These are phyloP conservation scores for Motacilla alba DNA, from an alignment of 2,113 vertebrate genomes.

Conservation along the genomic window DNA sequence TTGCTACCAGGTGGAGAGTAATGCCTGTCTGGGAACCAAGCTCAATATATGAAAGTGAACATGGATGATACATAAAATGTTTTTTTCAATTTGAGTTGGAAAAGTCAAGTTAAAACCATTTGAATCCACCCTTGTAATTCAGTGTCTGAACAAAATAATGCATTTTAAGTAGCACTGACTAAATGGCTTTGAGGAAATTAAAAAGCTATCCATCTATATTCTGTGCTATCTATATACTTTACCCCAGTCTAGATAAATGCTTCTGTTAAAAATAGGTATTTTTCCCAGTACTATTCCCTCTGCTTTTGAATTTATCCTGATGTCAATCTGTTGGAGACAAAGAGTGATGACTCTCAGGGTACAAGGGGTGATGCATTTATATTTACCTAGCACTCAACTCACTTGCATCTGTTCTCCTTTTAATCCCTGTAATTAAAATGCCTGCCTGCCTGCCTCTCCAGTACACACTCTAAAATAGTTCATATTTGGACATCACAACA, in stretches of 20 bases:
- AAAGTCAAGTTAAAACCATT: background rate
- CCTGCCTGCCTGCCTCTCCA: background rate
- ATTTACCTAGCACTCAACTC: background rate
- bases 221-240: background rate
- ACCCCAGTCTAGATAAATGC: background rate
- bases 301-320: background rate
- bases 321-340: background rate
- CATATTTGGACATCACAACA: background rate
- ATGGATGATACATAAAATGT: background rate
- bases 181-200: background rate
- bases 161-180: background rate
- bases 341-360: background rate
- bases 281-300: background rate
- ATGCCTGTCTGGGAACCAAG: background rate
- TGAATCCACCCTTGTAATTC: background rate
- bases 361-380: background rate
- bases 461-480: background rate
- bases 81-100: background rate
- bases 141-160: background rate
- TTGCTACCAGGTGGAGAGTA: background rate
- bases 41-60: background rate
- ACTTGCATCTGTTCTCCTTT: background rate
- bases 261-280: background rate
- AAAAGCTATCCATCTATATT: background rate
- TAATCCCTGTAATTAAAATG: conserved; percentile 6